Evolutionary conservation across 2,797 vertebrate species (phyloP).

Genomic region (Sus cebifrons): DNA sequence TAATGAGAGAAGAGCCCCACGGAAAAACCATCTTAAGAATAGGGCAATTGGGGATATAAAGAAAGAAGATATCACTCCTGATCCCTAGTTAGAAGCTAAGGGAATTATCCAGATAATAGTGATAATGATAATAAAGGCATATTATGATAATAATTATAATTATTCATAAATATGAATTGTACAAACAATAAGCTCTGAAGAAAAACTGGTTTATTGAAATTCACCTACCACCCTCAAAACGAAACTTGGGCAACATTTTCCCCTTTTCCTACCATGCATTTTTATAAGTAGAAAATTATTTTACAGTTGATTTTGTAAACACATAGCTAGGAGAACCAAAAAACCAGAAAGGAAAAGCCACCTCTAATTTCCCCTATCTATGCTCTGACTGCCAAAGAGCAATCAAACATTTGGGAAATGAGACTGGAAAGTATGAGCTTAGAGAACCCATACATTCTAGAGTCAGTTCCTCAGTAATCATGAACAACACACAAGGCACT

Average conservation of each 20-base stretch:
- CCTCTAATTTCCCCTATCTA: not conserved
- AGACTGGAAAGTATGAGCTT: not conserved
- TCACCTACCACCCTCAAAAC: not conserved
- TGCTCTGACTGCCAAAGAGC: not conserved
- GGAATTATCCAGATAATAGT: not conserved
- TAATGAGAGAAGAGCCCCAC: not conserved
- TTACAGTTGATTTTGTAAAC: not conserved
- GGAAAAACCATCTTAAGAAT: slow-evolving; percentile 6
- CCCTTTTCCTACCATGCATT: not conserved
- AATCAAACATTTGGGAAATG: not conserved
- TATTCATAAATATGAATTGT: slow-evolving; percentile 34
- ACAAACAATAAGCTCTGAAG: slow-evolving; percentile 23
- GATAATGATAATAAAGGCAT: not conserved
- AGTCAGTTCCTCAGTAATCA: not conserved
- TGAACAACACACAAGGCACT: not conserved
- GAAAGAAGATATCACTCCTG: not conserved
- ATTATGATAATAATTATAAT: not conserved
- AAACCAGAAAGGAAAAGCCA: not conserved
- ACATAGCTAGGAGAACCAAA: not conserved
- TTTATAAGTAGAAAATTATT: slow-evolving; percentile 48
- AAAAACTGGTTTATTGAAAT: slow-evolving; percentile 19
- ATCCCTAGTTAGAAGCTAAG: not conserved
- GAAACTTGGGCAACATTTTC: not conserved
- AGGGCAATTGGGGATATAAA: not conserved
- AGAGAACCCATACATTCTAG: not conserved